These are phyloP conservation scores for Falco biarmicus DNA, from an alignment of 2,797 vertebrate species.

Conservation along the genomic window DNA sequence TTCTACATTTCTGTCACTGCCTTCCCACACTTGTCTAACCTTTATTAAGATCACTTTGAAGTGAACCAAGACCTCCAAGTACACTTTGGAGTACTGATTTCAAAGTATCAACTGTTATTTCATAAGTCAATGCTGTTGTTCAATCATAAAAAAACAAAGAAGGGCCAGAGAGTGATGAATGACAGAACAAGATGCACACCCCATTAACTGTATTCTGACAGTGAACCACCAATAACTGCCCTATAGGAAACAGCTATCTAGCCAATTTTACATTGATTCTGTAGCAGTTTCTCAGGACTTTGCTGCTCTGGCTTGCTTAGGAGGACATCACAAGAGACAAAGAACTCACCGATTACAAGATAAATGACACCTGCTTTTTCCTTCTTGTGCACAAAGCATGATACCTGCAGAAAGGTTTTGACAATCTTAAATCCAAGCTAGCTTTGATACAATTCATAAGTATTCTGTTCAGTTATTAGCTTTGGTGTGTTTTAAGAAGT, in stretches of 20 bases:
- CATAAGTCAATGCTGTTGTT: background rate
- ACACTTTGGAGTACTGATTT: background rate
- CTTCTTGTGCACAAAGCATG: background rate
- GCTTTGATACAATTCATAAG: background rate
- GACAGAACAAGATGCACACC: background rate
- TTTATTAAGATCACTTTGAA: background rate
- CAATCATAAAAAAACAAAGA: background rate
- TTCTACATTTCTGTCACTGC: background rate
- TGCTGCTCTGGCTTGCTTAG: background rate
- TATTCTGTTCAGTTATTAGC: background rate
- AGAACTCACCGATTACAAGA: background rate
- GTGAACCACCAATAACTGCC: background rate
- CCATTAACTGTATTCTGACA: background rate
- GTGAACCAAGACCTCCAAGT: background rate
- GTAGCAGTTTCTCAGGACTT: background rate
- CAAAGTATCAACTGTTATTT: background rate
- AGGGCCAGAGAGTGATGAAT: accelerated
- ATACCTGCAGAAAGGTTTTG: background rate
- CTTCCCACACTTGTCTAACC: background rate
- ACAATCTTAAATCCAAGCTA: background rate
- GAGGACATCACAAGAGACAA: background rate
- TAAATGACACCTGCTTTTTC: background rate
- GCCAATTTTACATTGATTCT: background rate
- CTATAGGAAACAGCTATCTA: background rate
- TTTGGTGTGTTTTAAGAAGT: background rate